Base-by-base conservation (phyloP, 2,888 invertebrate genomes). In the Blastobasis adustella region DNA sequence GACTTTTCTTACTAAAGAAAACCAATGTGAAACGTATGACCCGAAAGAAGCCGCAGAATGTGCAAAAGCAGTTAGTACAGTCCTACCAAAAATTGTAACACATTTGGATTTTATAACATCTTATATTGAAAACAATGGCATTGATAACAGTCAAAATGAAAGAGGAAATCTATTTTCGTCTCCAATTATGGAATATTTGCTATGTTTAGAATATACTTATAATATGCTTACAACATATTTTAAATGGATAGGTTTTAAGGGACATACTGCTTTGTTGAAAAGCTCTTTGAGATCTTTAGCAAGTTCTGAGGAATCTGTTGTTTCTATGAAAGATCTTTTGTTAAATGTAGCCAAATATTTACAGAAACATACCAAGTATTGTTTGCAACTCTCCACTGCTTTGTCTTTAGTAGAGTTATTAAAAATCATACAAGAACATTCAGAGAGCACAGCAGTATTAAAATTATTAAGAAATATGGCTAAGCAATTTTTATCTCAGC, bases 191-290 rank as follows among this genome's bases (percentile, higher is more conserved):
- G 71, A 76, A 49, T 69, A 73, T 54, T 50, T 90, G 59, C 76
- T 85, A 54, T 90, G 91, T 50, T 81, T 91, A 45, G 90, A 90
- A 47, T 70, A 90, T 46, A 82, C 92, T 49, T 85, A 92, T 48
- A 85, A 82, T 38, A 73, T 92, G 46, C 73, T 90, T n/a, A 86
- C 90, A 5, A 86, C 85, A 48, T 90, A 90, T 62, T 92, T 92
- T 54, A 90, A 90, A 66, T 91, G 93, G 93, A 85, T 90, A 69
- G 91, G 90, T 51, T 92, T 93, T 65, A 82, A 81, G 56, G 90
- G 85, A 62, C 82, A 79, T 42, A 71, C 63, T 60, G 66, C 73
- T 37, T 65, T 88, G 54, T 61, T 88, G 1, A 82, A 81, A 59
- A 76, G 65, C 59, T 81, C 86, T 10, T 58, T 88, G 38, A 79